These are phyloP conservation scores for Paracanthobrama guichenoti DNA, from an alignment of 2,113 vertebrate species.

Conservation along the genomic window DNA sequence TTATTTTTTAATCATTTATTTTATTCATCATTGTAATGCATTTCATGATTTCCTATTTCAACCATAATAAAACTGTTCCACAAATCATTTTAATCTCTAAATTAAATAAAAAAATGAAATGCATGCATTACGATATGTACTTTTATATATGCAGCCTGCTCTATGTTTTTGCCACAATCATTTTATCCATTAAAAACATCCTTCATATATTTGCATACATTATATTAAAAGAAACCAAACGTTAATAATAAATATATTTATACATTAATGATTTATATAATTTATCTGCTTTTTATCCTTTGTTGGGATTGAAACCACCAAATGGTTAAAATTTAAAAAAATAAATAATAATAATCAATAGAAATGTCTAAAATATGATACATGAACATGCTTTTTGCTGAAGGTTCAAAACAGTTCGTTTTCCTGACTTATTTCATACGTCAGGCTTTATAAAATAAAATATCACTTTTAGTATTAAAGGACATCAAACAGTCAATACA, in stretches of 20 bases:
- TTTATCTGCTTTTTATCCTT: neutral
- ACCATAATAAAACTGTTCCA: neutral
- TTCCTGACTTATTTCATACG: neutral
- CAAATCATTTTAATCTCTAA: neutral
- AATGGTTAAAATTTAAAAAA: too few species aligned
- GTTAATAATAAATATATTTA: neutral
- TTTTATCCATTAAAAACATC: neutral
- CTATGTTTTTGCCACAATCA: neutral
- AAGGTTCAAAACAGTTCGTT: too few species aligned
- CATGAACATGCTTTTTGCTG: too few species aligned
- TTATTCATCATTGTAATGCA: neutral
- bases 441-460: neutral
- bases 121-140: neutral
- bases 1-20: too few species aligned
- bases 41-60: neutral
- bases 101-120: neutral
- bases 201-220: neutral
- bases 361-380: too few species aligned
- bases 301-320: neutral
- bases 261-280: too few species aligned
- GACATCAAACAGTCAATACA: neutral
- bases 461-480: neutral
- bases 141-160: neutral
- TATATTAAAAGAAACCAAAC: neutral
- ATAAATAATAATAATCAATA: too few species aligned